A percentile compares a stretch with the other conserved stretches of the same genome.
phyloP scores from a whole-genome alignment of 64 coral and sea anemone genomes.

The Porites lutea region DNA sequence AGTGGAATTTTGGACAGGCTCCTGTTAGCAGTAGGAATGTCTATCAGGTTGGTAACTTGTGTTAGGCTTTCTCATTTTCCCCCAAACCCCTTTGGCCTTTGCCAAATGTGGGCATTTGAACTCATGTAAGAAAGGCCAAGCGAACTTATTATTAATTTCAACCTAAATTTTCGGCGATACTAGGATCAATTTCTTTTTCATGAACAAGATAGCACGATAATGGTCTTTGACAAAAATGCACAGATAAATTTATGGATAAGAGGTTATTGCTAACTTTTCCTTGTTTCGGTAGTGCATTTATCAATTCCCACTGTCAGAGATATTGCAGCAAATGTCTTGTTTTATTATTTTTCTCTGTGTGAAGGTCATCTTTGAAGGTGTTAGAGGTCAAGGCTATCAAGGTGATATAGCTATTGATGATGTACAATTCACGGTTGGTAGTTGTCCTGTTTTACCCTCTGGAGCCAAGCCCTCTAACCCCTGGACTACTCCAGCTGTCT shows the following conservation, averaged over 20 bases:
- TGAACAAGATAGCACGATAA: no score
- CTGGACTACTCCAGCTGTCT: slow-evolving; percentile 34
- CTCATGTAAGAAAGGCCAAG: no score
- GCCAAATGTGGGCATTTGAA: no score
- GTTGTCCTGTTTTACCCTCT: slow-evolving; percentile 57
- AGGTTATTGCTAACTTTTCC: no score
- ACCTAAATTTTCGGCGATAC: no score
- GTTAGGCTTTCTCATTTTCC: neutral
- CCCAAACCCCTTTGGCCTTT: no score
- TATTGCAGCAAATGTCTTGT: neutral
- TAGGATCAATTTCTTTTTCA: no score
- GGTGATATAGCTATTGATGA: slow-evolving; percentile 83
- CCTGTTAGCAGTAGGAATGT: slow-evolving; percentile 70
- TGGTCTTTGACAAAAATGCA: no score
- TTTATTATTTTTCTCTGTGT: neutral
- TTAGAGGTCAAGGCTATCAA: slow-evolving; percentile 37
- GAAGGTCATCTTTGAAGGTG: slow-evolving; percentile 78
- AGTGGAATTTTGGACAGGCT: slow-evolving; percentile 83
- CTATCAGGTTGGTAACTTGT: slow-evolving; percentile 41
- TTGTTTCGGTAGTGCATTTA: no score
- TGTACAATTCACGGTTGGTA: slow-evolving; percentile 66
- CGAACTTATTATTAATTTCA: no score
- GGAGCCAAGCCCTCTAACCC: slow-evolving; percentile 58
- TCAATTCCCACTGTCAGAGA: neutral
- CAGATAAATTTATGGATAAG: no score